Evolutionary conservation across 2,888 invertebrate species (phyloP).

Genomic region (Acleris holmiana): DNA sequence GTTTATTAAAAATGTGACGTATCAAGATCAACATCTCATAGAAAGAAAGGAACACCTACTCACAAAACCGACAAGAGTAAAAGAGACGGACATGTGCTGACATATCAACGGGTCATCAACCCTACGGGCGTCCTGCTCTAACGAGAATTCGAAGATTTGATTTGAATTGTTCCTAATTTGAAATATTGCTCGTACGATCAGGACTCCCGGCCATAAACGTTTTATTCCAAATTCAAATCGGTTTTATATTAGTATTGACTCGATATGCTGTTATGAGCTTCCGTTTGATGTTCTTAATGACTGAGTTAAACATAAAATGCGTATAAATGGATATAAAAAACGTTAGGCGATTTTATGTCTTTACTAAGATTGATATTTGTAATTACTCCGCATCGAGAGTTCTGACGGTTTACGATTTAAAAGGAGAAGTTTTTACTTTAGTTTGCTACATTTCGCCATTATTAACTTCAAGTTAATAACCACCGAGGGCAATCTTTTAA

Average conservation of each 20-base stretch:
- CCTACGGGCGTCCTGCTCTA: conserved; percentile 82
- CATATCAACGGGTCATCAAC: conserved; percentile 84
- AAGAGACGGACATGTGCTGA: conserved; percentile 73
- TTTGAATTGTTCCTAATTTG: conserved; percentile 84
- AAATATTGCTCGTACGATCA: conserved; percentile 72
- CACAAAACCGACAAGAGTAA: conserved; percentile 56
- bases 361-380: conserved; percentile 65
- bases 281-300: conserved; percentile 73
- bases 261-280: conserved; percentile 65
- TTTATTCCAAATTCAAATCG: conserved; percentile 60
- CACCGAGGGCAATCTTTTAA: conserved; percentile 22
- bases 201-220: conserved; percentile 62
- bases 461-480: conserved; percentile 10
- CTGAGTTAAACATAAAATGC: conserved; percentile 62
- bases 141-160: conserved; percentile 83
- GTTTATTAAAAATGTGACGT: conserved; percentile 85
- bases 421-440: conserved; percentile 14
- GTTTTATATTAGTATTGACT: conserved; percentile 72
- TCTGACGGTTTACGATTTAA: conserved; percentile 18
- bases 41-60: conserved; percentile 66
- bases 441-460: conserved; percentile 6
- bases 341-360: conserved; percentile 65
- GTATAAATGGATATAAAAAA: conserved; percentile 63
- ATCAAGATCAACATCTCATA: conserved; percentile 84
- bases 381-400: conserved; percentile 23